Evolutionary conservation across 2,113 vertebrate genomes (phyloP).

Genomic region (Chinchilla lanigera): DNA sequence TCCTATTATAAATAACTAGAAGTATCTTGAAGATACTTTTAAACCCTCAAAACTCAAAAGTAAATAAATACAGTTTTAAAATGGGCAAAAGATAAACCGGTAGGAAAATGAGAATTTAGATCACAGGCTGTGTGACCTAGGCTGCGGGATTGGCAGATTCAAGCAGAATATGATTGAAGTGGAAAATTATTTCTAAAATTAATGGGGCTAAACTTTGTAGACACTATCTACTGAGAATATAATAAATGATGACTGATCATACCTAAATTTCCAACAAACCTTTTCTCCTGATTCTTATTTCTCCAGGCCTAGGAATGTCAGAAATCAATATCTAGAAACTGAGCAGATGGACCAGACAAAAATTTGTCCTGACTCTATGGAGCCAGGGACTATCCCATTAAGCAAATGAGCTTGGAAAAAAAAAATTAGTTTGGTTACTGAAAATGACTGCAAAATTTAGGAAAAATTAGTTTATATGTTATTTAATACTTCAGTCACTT

Average conservation of each 20-base stretch:
- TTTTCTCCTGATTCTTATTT: background rate
- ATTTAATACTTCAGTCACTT: background rate
- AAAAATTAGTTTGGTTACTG: background rate
- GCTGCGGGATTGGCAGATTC: background rate
- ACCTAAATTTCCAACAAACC: background rate
- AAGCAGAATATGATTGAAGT: background rate
- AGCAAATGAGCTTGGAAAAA: background rate
- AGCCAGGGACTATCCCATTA: background rate
- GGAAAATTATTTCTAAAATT: background rate
- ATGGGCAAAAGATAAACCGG: background rate
- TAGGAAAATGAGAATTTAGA: background rate
- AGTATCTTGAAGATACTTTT: background rate
- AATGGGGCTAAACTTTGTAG: background rate
- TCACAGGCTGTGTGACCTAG: background rate
- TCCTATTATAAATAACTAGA: background rate
- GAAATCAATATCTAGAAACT: background rate
- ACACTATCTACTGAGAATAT: background rate
- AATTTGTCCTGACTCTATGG: background rate
- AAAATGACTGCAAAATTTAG: constrained; percentile 5
- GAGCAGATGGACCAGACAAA: background rate
- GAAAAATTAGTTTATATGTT: constrained; percentile 52
- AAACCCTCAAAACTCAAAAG: background rate
- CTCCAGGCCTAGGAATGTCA: background rate
- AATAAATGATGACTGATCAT: background rate
- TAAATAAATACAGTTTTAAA: background rate